A percentile compares a stretch with the other conserved stretches of the same genome.
Evolutionary conservation across 2,113 vertebrate species (phyloP).

Genomic region (Lepus timidus): DNA sequence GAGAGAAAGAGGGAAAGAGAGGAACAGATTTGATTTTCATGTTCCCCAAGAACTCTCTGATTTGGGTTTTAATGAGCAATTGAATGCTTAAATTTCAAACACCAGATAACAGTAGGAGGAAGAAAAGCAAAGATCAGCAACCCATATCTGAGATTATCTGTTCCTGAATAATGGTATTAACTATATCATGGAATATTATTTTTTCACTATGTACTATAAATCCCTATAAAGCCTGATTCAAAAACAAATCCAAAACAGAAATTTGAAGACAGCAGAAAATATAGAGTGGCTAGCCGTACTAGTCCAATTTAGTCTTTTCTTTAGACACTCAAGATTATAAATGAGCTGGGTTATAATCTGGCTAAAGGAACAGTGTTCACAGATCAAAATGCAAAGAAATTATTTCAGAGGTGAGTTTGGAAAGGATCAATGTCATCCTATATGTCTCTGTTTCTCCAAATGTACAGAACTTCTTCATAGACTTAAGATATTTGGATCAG

Average conservation of each 20-base stretch:
- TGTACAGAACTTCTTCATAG: conserved; percentile 7
- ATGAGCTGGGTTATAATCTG: background rate
- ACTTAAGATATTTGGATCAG: conserved; percentile 29
- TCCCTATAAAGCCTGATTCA: conserved; percentile 7
- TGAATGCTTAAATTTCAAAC: conserved; percentile 33
- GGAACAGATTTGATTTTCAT: background rate
- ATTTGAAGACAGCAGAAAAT: background rate
- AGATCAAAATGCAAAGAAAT: conserved; percentile 54
- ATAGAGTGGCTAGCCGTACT: background rate
- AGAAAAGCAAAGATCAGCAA: background rate
- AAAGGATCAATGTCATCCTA: background rate
- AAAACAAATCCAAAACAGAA: background rate
- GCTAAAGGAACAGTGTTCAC: background rate
- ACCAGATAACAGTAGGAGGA: background rate
- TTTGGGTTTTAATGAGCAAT: conserved; percentile 46
- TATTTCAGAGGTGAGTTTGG: background rate
- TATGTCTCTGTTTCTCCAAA: background rate
- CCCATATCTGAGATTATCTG: background rate
- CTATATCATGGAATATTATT: background rate
- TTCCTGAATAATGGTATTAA: conserved; percentile 19
- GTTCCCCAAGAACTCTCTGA: background rate
- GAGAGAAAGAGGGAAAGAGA: background rate
- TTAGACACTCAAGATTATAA: conserved; percentile 39
- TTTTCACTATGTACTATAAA: conserved; percentile 21
- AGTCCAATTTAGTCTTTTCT: background rate